Evolutionary conservation across 1,140 invertebrate species (phyloP).

Genomic region (Hycleus cichorii): DNA sequence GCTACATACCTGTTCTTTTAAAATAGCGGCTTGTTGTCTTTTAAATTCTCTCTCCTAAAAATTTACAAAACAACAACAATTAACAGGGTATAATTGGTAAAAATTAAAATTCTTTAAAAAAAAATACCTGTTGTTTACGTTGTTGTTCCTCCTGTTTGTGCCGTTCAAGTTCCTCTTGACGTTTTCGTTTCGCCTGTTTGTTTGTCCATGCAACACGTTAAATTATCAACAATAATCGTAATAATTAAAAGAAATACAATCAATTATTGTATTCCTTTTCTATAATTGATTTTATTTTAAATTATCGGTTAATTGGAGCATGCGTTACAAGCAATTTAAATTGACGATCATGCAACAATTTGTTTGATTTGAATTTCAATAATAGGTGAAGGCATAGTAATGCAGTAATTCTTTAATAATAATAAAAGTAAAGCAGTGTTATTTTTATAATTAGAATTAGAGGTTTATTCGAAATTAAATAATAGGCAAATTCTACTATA

Average conservation of each 20-base stretch:
- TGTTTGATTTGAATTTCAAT: too few relatives aligned
- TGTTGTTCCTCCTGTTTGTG: slow-evolving; percentile 76
- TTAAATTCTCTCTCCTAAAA: slow-evolving; percentile 81
- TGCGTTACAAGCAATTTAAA: too few relatives aligned
- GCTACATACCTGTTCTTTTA: slow-evolving; percentile 76
- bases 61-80: slow-evolving; percentile 6
- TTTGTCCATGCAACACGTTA: slow-evolving; percentile 32
- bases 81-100: neutral
- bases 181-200: slow-evolving; percentile 69
- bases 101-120: slow-evolving; percentile 9
- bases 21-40: slow-evolving; percentile 73
- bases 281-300: too few relatives aligned
- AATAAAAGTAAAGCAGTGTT: slow-evolving; percentile 4
- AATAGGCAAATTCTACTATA: too few relatives aligned
- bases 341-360: too few relatives aligned
- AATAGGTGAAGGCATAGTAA: too few relatives aligned
- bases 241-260: neutral
- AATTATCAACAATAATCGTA: slow-evolving; percentile 8
- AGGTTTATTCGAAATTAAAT: too few relatives aligned
- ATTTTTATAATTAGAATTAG: too few relatives aligned
- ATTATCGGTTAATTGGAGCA: too few relatives aligned
- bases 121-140: slow-evolving; percentile 72
- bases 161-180: slow-evolving; percentile 77
- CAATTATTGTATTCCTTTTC: too few relatives aligned
- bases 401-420: slow-evolving; percentile 1